Conservation (phyloP, 2,888 invertebrate species). For the Anticlea derivata region DNA sequence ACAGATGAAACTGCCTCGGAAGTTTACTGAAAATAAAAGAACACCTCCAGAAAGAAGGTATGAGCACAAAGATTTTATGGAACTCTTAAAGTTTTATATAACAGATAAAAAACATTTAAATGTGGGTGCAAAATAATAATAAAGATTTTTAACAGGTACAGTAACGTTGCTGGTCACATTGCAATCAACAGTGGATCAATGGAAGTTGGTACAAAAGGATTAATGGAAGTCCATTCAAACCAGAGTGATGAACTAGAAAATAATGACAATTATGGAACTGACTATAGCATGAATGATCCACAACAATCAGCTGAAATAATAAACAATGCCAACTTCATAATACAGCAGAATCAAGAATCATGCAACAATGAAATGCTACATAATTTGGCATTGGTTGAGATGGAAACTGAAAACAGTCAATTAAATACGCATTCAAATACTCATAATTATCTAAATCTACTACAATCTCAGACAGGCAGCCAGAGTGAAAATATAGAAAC, state of each 20-base stretch:
- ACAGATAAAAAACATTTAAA: too few species aligned
- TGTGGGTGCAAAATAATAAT: not conserved
- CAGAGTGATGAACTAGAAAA: not conserved
- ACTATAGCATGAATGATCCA: not conserved
- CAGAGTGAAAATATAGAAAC: not conserved
- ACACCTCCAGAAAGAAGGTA: constrained; percentile 1
- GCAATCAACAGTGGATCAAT: constrained; percentile 26
- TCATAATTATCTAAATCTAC: not conserved
- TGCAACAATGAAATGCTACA: not conserved
- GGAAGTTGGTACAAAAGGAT: too few species aligned
- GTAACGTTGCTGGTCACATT: constrained; percentile 22
- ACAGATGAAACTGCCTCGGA: not conserved
- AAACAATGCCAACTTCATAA: constrained; percentile 1
- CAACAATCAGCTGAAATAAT: not conserved
- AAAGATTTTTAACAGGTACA: constrained; percentile 9
- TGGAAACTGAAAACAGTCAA: not conserved
- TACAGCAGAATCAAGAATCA: not conserved
- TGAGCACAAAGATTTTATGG: too few species aligned
- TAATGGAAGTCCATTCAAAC: constrained; percentile 35
- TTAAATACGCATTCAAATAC: not conserved
- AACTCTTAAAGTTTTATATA: too few species aligned
- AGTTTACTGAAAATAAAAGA: not conserved
- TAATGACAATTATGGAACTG: not conserved
- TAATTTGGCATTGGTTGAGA: not conserved
- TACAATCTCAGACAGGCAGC: not conserved